phyloP scores from a whole-genome alignment of 2,797 vertebrate species.

The Nannoperca australis region DNA sequence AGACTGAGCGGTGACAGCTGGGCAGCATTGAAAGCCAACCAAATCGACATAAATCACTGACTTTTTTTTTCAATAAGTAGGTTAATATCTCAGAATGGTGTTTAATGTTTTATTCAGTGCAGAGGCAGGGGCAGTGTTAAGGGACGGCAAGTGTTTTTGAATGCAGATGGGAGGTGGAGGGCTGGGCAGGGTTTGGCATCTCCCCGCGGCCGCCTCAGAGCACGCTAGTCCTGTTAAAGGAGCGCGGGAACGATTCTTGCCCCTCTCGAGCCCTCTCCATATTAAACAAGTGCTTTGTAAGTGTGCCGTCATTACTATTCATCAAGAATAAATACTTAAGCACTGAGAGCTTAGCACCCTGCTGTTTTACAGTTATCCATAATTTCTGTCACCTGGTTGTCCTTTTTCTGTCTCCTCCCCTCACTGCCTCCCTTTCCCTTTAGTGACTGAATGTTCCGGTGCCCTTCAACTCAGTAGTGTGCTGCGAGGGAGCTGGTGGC shows the following conservation, averaged over 20 bases:
- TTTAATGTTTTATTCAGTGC: conserved; percentile 87
- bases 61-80: conserved; percentile 85
- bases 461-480: conserved; percentile 81
- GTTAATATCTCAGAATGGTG: conserved; percentile 87
- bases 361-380: conserved; percentile 82
- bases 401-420: conserved; percentile 60
- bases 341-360: conserved; percentile 82
- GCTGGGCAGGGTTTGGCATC: conserved; percentile 61
- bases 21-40: conserved; percentile 83
- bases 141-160: conserved; percentile 80
- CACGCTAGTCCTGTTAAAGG: conserved; percentile 62
- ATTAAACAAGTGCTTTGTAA: conserved; percentile 88
- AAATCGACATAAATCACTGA: conserved; percentile 84
- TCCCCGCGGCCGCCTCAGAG: conserved; percentile 55
- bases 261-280: conserved; percentile 75
- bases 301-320: conserved; percentile 86
- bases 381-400: conserved; percentile 81
- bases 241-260: conserved; percentile 58
- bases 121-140: conserved; percentile 73
- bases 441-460: conserved; percentile 65
- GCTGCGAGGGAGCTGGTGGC: conserved; percentile 71
- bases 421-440: conserved; percentile 37
- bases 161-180: conserved; percentile 72
- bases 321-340: conserved; percentile 89
- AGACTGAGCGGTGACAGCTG: conserved; percentile 84